Conservation (phyloP, 2,113 vertebrate genomes). For the Tychaedon coryphoeus region DNA sequence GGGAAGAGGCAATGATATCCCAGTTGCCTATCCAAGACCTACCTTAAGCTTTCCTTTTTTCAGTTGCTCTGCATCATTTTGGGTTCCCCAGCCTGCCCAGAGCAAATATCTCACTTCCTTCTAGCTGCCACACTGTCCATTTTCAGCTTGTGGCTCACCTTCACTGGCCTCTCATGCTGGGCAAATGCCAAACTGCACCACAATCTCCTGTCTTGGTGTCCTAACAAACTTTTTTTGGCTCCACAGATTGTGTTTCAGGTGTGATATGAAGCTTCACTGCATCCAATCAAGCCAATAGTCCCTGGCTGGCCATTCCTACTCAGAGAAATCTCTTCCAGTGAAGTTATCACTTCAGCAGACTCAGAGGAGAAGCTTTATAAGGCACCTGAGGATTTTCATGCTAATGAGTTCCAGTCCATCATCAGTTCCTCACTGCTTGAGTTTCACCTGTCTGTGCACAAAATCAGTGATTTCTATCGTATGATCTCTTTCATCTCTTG, state of each 20-base stretch:
- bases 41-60: not conserved
- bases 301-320: not conserved
- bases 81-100: not conserved
- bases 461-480: not conserved
- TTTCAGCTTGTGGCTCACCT: not conserved
- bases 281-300: conserved; percentile 9
- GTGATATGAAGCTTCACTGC: conserved; percentile 3
- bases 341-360: not conserved
- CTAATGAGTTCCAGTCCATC: not conserved
- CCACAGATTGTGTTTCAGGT: not conserved
- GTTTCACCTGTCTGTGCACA: not conserved
- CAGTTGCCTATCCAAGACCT: not conserved
- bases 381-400: not conserved
- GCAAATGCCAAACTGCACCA: not conserved
- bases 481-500: not conserved
- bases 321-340: not conserved
- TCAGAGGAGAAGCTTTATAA: not conserved
- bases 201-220: not conserved
- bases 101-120: not conserved
- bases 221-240: not conserved
- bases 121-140: not conserved
- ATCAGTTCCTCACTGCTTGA: not conserved
- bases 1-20: not conserved
- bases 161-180: not conserved
- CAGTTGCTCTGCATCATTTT: not conserved